Evolutionary conservation across 2,113 vertebrate genomes (phyloP), one percentile per base, ranked within the genome.

Genomic region (Xiphorhynchus elegans): DNA sequence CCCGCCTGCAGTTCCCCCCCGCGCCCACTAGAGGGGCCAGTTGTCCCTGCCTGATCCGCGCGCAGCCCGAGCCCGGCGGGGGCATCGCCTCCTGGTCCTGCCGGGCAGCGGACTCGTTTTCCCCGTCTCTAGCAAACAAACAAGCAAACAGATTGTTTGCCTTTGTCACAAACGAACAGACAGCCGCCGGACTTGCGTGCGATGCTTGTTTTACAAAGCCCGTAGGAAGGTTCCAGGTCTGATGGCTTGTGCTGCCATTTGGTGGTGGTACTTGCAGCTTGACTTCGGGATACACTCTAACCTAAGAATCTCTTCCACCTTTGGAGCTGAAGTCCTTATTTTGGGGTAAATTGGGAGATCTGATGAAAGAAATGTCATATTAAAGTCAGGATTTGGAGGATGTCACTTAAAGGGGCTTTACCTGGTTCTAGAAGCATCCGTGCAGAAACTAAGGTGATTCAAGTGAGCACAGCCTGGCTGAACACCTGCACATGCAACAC

Each of bases 1-100:
- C 11, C 40, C 40, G 40, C 40, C 40, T 97, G 98, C 94, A 97
- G 73, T 98, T 67, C 77, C 5, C 3, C 11, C 46, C 72, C 93
- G 59, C 29, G 73, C 76, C 98, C 98, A 98, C 98, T 98, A 98
- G 98, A 98, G 98, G 98, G 98, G 84, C 85, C 98, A 98, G 84
- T 97, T 97, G 97, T 89, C 82, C 97, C 94, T 97, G 87, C 55
- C 24, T 94, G 94, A 42, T 52, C n/a, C 64, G 95, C 23, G 86
- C 88, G 76, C 37, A 19, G 67, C 55, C 39, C 4, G 37, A 90
- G 73, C 49, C 35, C 29, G 64, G 6, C 2, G 33, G 42, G 16
- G 0, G 50, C n/a, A 3, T 2, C 67, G 67, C 46, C 60, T 52
- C 64, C 64, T 39, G 10, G 0, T 29, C 1, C 9, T 63, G 29